phyloP scores from a whole-genome alignment of 2,113 vertebrate genomes.

The Brachyhypopomus occidentalis region DNA sequence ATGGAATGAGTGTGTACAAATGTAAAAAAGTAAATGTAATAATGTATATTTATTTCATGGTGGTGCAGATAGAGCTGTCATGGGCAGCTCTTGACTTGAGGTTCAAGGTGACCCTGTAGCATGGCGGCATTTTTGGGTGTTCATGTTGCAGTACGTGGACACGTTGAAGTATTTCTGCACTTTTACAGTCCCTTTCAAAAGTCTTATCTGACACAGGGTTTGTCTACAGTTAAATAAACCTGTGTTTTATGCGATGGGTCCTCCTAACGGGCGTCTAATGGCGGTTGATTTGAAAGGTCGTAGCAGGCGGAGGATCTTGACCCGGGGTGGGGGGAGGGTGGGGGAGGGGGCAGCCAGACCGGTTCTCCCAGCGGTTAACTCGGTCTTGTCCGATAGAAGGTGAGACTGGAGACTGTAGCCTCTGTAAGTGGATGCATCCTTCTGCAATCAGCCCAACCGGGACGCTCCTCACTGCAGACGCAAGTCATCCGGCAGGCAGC shows the following conservation, averaged over 20 bases:
- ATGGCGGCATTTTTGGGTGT: not conserved
- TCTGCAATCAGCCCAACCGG: constrained; percentile 82
- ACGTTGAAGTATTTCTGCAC: constrained; percentile 4
- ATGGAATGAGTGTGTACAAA: not conserved
- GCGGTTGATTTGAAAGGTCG: not conserved
- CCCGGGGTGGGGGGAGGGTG: not conserved
- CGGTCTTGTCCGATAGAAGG: constrained; percentile 72
- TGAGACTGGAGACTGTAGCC: constrained; percentile 76
- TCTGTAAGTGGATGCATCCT: constrained; percentile 85
- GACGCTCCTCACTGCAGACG: constrained; percentile 71
- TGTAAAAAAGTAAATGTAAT: not conserved
- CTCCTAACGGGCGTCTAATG: constrained; percentile 11
- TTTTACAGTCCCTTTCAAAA: not conserved
- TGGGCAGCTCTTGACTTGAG: constrained; percentile 46
- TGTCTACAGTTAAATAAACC: not conserved
- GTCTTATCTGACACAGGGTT: constrained; percentile 12
- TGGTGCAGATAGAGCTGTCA: not conserved
- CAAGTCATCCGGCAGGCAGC: constrained; percentile 70
- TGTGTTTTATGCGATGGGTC: constrained; percentile 10
- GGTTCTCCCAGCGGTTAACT: constrained; percentile 31
- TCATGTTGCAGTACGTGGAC: not conserved
- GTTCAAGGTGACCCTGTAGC: constrained; percentile 52
- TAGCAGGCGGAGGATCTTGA: constrained; percentile 27
- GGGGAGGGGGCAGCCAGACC: constrained; percentile 33
- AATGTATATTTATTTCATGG: not conserved